Evolutionary conservation across 1,140 invertebrate genomes (phyloP).

Genomic region (Micrasema minimum): DNA sequence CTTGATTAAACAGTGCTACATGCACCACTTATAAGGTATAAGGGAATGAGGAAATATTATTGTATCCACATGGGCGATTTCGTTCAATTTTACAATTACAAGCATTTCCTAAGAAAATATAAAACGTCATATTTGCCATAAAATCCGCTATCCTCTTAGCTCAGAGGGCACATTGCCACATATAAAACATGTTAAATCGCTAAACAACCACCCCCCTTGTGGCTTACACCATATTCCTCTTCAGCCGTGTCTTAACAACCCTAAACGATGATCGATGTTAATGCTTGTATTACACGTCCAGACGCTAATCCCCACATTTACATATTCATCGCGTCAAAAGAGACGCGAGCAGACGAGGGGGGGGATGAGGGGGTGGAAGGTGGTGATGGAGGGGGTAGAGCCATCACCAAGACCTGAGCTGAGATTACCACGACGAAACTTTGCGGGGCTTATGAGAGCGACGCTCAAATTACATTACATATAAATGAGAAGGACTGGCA

Average conservation of each 20-base stretch:
- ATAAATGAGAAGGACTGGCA: constrained; percentile 44
- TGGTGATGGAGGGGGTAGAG: constrained; percentile 18
- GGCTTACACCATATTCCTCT: constrained; percentile 24
- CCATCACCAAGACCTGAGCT: constrained; percentile 42
- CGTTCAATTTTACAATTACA: too few relatives aligned
- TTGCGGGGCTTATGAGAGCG: constrained; percentile 37
- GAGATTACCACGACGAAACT: constrained; percentile 41
- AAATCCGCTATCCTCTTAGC: too few relatives aligned
- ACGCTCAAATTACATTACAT: constrained; percentile 43
- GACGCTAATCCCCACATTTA: constrained; percentile 54
- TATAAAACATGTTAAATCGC: neutral
- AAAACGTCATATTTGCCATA: too few relatives aligned
- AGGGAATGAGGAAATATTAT: too few relatives aligned
- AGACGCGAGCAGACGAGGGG: constrained; percentile 33
- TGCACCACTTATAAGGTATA: too few relatives aligned
- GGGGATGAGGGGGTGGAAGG: neutral
- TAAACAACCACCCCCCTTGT: neutral
- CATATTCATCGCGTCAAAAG: constrained; percentile 54
- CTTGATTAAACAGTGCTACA: too few relatives aligned
- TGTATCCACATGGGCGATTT: too few relatives aligned
- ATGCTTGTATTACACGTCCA: constrained; percentile 54
- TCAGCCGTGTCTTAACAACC: constrained; percentile 36
- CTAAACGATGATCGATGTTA: constrained; percentile 55
- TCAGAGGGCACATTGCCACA: neutral
- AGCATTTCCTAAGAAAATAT: too few relatives aligned